phyloP scores from a whole-genome alignment of 1,140 invertebrate genomes.

The Leguminivora glycinivorella region DNA sequence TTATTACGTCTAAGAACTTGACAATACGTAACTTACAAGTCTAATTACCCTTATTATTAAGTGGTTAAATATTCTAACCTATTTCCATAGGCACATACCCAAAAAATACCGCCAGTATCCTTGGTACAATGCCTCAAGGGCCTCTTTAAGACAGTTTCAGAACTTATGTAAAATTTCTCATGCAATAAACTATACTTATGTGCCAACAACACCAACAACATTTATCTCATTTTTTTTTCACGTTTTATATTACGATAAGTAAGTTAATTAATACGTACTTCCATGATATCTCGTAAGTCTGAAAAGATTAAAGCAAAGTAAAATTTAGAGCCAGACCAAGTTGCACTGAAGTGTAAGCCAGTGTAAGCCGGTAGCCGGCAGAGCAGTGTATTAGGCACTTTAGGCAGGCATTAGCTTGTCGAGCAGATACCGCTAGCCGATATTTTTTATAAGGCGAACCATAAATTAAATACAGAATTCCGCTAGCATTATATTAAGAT shows the following conservation, averaged over 20 bases:
- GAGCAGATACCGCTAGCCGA: background rate
- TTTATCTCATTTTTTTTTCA: too few species aligned
- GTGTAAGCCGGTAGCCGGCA: slow-evolving; percentile 7
- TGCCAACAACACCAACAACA: too few species aligned
- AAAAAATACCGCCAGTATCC: too few species aligned
- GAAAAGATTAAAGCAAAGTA: slow-evolving; percentile 6
- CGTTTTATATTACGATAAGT: background rate
- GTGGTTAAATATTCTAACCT: too few species aligned
- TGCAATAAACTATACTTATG: too few species aligned
- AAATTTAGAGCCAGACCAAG: background rate
- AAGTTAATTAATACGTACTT: slow-evolving; percentile 1
- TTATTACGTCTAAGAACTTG: background rate
- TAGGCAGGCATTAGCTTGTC: slow-evolving; percentile 15
- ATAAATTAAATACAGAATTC: background rate
- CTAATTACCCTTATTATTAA: too few species aligned
- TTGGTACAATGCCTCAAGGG: too few species aligned
- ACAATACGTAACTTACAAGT: background rate
- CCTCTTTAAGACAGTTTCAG: too few species aligned
- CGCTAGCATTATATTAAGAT: background rate
- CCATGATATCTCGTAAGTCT: background rate
- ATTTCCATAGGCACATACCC: too few species aligned
- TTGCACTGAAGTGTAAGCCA: slow-evolving; percentile 3
- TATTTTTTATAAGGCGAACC: slow-evolving; percentile 12
- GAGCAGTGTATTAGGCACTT: slow-evolving; percentile 12
- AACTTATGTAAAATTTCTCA: too few species aligned